Conservation (phyloP, 92 coral and sea anemone species). For the Heteractis magnifica region DNA sequence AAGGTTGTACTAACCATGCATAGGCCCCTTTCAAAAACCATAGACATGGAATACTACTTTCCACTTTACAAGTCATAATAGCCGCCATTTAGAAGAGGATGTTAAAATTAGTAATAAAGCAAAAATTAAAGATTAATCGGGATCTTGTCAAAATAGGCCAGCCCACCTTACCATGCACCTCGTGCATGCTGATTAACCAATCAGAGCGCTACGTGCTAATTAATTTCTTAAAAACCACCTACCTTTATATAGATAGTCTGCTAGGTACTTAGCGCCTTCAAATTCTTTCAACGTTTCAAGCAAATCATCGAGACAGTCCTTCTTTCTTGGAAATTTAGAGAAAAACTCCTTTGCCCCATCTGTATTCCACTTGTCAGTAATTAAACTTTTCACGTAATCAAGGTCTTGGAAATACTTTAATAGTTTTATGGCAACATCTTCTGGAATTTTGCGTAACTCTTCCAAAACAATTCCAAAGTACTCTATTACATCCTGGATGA, state of each 20-base stretch:
- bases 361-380: neutral
- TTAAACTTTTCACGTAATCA: neutral
- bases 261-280: neutral
- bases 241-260: neutral
- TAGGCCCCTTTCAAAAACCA: too few relatives aligned
- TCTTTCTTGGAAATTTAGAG: neutral
- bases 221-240: neutral
- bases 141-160: too few relatives aligned
- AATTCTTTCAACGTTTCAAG: neutral
- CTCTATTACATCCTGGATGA: neutral
- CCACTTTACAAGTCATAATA: too few relatives aligned
- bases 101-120: too few relatives aligned
- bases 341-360: neutral
- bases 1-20: too few relatives aligned
- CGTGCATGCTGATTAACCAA: too few relatives aligned
- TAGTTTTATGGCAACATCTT: neutral
- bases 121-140: too few relatives aligned
- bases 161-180: too few relatives aligned
- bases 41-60: too few relatives aligned
- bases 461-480: constrained; percentile 17
- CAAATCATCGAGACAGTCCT: neutral
- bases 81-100: too few relatives aligned
- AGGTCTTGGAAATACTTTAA: neutral
- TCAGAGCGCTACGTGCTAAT: too few relatives aligned
- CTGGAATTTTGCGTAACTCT: neutral